Base-by-base conservation (phyloP, 2,888 invertebrate species). In the Mylabris sibirica region DNA sequence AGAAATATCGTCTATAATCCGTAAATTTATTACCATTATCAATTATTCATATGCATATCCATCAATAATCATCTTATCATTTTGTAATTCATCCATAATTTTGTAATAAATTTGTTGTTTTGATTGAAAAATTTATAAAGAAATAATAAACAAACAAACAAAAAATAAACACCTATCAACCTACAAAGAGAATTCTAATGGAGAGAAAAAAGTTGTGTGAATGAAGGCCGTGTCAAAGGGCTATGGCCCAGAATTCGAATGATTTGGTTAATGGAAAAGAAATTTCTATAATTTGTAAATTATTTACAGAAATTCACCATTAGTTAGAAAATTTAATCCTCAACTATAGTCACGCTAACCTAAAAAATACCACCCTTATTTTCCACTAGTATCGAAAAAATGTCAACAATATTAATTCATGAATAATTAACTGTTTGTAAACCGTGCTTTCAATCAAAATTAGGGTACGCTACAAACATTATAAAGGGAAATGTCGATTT, bases 281-380 rank as follows among this genome's bases (percentile, higher is more conserved):
- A 67, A 70, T 70, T 70, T 70, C 70, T 67, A 67, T 67, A 70
- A 70, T 69, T 69, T 62, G 63, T 44, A 64, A 70, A 67, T 65
- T 62, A 70, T 67, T 70, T 65, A 70, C 70, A 67, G 70, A 70
- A 67, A 63, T 70, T 64, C 35, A 67, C 70, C 70, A 70, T 70
- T 70, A 70, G 67, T 59, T 35, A 65, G n/a, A 17, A 44, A 5
- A 67, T 65, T 62, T 67, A 70, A 67, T 70, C 64, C 49, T 63
- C 22, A n/a, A 30, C 6, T 6, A 49, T 26, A 26, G 70, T 67
- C 70, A 70, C 70, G 70, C 70, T 22, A 57, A 59, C 57, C 26
- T 61, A 35, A 30, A 62, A 64, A 68, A 53, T 35, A 41, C 14
- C 63, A 14, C 11, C 44, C 22, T 3, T 41, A 38, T 26, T 41